A percentile compares a stretch with the other conserved stretches of the same genome.
phyloP scores from a whole-genome alignment of 2,113 vertebrate genomes.

The Engraulis encrasicolus region DNA sequence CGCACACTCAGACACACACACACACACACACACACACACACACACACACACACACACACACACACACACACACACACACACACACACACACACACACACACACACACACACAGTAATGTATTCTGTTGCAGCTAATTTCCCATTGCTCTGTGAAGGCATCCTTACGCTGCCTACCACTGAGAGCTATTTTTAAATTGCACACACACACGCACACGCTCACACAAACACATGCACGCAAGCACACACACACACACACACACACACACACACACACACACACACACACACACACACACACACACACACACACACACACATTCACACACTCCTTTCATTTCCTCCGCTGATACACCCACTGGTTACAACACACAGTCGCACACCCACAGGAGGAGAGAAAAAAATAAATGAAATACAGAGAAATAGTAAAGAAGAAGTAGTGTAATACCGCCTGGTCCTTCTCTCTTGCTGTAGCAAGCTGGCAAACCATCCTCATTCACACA shows the following conservation, averaged over 20 bases:
- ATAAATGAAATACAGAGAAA: no score
- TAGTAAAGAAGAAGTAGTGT: neutral
- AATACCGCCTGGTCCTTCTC: neutral
- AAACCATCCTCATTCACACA: conserved; percentile 32
- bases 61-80: conserved; percentile 65
- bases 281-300: no score
- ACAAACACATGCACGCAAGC: no score
- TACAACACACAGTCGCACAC: neutral
- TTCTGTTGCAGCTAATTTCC: conserved; percentile 69
- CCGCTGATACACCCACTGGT: conserved; percentile 38
- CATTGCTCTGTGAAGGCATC: conserved; percentile 71
- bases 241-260: no score
- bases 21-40: conserved; percentile 69
- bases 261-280: no score
- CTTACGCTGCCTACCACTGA: conserved; percentile 64
- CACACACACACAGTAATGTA: conserved; percentile 67
- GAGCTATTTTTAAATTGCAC: conserved; percentile 71
- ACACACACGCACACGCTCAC: no score
- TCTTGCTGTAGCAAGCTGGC: no score
- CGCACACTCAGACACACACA: no score
- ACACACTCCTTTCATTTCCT: conserved; percentile 67
- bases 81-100: conserved; percentile 66
- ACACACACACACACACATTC: no score
- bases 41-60: conserved; percentile 67
- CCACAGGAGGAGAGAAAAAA: neutral